Conservation (phyloP, 2,888 invertebrate species). For the Parthenolecanium corni region DNA sequence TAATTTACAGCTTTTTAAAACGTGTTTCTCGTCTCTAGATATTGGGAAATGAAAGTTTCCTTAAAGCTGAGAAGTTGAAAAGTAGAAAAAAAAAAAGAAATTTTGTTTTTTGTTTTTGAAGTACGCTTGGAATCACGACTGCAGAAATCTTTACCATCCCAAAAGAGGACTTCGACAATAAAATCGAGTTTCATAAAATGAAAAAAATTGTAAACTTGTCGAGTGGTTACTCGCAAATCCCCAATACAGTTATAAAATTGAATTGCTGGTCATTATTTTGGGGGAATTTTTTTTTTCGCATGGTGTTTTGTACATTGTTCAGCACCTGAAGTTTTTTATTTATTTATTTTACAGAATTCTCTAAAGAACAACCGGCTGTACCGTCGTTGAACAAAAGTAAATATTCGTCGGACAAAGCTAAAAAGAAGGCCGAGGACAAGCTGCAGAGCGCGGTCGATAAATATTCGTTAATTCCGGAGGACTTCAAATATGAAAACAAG, state of each 20-base stretch:
- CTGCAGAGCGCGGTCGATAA: constrained; percentile 31
- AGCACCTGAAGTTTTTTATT: no score
- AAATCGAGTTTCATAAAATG: no score
- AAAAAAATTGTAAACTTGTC: no score
- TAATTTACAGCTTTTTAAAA: neutral
- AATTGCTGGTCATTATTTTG: neutral
- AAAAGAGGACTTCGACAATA: no score
- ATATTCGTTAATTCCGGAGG: constrained; percentile 59
- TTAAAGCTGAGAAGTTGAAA: no score
- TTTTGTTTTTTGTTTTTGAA: no score
- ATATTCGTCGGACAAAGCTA: constrained; percentile 5
- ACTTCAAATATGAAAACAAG: constrained; percentile 66
- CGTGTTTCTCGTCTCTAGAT: neutral
- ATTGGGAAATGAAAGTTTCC: neutral
- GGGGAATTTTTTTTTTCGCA: neutral
- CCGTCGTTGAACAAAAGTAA: neutral
- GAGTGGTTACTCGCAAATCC: no score
- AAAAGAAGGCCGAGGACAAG: constrained; percentile 32
- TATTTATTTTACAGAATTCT: neutral
- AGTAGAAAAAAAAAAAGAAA: no score
- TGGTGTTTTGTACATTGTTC: neutral
- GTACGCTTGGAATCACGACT: no score
- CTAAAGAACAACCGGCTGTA: neutral
- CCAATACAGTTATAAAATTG: no score
- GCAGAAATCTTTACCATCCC: no score